Base-by-base conservation (phyloP, 2,797 vertebrate species). In the Hylomyscus alleni region DNA sequence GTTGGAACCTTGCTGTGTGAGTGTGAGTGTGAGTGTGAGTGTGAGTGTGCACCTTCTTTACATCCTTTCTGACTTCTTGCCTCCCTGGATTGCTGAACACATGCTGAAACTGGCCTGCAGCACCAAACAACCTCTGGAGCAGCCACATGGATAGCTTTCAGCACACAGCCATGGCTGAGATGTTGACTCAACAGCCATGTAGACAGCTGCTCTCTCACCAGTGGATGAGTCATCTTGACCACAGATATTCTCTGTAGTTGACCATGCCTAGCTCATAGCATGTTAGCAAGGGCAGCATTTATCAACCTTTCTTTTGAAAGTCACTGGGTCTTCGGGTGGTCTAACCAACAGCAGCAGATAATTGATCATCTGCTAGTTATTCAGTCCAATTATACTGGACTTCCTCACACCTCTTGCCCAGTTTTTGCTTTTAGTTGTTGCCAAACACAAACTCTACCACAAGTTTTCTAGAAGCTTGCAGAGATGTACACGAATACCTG, bases 81-180 rank as follows among this genome's bases (percentile, higher is more conserved):
- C 60, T 29, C 60, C 60, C 12, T 29, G 60, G 60, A 29, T 65
- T 65, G 60, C 26, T 65, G 26, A 65, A 65, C 26, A 65, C 3
- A 29, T 65, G 26, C 10, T 29, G 26, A 26, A 29, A 65, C 60
- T 65, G 62, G 26, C 26, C 62, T 65, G 26, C 29, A 65, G 62
- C 62, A 65, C 29, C 62, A 31, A 31, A 31, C 29, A 22, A 9
- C 31, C 31, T 4, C 1, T 40, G 56, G 65, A 88, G 67, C 26
- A 22, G 22, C n/a, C 67, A 3, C 19, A 20, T 7, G 22, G n/a
- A 56, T 0, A 26, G n/a, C 1, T 3, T 29, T 12, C 9, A 4
- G 15, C 13, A 13, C 2, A 60, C 4, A 24, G 3, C 3, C 6
- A 19, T 37, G 6, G 31, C 22, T 50, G 58, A 19, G 50, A 11